Evolutionary conservation across 2,797 vertebrate species (phyloP).

Genomic region (Triplophysa bombifrons): DNA sequence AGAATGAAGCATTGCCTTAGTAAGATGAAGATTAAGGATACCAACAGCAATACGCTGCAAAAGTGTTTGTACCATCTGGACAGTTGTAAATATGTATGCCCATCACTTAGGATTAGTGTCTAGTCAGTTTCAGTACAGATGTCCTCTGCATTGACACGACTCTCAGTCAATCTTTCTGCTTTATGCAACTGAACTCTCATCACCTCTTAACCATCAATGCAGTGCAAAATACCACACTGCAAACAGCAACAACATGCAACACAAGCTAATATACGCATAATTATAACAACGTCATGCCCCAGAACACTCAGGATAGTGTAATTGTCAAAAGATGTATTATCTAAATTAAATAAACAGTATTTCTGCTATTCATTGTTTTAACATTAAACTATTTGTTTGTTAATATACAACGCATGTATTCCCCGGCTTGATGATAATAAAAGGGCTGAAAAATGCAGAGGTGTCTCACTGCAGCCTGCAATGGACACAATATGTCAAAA

Average conservation of each 20-base stretch:
- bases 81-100: conserved; percentile 46
- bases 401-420: not conserved
- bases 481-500: not conserved
- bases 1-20: not conserved
- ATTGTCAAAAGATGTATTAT: not conserved
- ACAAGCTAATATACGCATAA: no score
- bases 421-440: not conserved
- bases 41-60: conserved; percentile 18
- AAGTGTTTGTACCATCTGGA: conserved; percentile 30
- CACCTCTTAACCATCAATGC: not conserved
- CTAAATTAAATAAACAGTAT: not conserved
- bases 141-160: conserved; percentile 42
- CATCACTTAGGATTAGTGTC: conserved; percentile 51
- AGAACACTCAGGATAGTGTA: not conserved
- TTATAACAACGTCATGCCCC: no score
- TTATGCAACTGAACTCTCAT: conserved; percentile 28
- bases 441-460: not conserved
- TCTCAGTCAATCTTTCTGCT: conserved; percentile 21
- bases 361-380: not conserved
- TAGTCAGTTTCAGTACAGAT: conserved; percentile 52
- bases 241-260: not conserved
- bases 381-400: not conserved
- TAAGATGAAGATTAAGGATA: not conserved
- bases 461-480: no score
- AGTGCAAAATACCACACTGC: conserved; percentile 5